Evolutionary conservation across 2,113 vertebrate genomes (phyloP), one percentile per base, ranked within the genome.

Genomic region (Planiliza haematocheilus): DNA sequence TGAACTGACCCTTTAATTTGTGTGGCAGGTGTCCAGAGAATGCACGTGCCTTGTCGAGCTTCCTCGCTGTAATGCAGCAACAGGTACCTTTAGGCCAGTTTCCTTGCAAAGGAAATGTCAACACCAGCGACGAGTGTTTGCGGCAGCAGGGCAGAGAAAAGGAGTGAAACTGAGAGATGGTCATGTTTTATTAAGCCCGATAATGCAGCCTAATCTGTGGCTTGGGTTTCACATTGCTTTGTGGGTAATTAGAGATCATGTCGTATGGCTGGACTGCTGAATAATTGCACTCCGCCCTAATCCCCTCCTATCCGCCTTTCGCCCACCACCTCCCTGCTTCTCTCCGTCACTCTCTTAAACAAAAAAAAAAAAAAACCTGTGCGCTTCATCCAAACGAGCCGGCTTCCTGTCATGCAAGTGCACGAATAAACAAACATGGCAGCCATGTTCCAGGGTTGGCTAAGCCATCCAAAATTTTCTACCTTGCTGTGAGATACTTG

Each of bases 161-260:
- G 74, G 77, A 85, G 82, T 82, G 89, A 89, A 89, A 88, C 80
- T 67, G 76, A 89, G 83, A 85, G 86, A 92, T 82, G 77, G 78
- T 85, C 88, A 91, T 91, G 86, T 91, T 91, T 93, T 93, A 92
- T 92, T 92, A 92, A 92, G 87, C 82, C 79, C 81, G 83, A 91
- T 88, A 91, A 91, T 86, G 66, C 80, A 64, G 82, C 55, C 81
- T 90, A 89, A 91, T 89, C 86, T 91, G 81, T 59, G 82, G 86
- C 82, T 93, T 62, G 80, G 84, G 89, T 93, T 92, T 90, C 89
- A 86, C 85, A 79, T 79, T 89, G 85, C 90, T 88, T 92, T 91
- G 91, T 91, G 84, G 86, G 91, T 91, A 93, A 93, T 91, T 92
- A 92, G 89, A 90, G 86, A 90, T 89, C 83, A 85, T 87, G 91